Evolutionary conservation across 2,113 vertebrate genomes (phyloP).

Genomic region (Thermophis baileyi): DNA sequence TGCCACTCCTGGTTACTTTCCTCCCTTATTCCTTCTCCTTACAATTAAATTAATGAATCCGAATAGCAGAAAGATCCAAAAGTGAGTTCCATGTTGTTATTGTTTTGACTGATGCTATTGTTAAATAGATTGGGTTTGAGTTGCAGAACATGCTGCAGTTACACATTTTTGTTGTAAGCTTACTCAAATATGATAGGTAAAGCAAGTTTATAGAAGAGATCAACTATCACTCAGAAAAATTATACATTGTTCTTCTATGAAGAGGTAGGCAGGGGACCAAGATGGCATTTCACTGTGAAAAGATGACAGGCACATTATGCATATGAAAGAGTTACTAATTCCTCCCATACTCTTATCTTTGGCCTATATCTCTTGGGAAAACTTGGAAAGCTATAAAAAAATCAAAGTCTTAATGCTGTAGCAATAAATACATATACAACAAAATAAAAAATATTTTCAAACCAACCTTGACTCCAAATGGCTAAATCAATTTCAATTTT

Average conservation of each 20-base stretch:
- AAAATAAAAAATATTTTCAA: background rate
- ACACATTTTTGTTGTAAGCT: background rate
- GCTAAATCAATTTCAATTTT: background rate
- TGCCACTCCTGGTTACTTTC: background rate
- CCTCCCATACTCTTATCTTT: background rate
- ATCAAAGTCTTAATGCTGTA: background rate
- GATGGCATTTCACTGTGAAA: background rate
- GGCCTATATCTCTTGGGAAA: background rate
- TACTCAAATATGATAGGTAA: background rate
- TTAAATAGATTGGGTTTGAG: background rate
- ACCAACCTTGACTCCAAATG: background rate
- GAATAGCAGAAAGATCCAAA: background rate
- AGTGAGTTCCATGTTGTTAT: background rate
- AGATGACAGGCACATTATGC: background rate
- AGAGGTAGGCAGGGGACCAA: background rate
- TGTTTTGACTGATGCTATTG: background rate
- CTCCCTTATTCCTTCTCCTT: background rate
- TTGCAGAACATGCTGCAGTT: background rate
- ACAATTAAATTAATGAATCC: background rate
- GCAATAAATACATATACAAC: background rate
- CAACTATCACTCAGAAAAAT: background rate
- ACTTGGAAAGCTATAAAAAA: background rate
- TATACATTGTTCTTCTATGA: background rate
- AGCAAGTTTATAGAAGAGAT: background rate
- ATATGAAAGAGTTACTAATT: background rate